These are phyloP conservation scores for Xestia ashworthii DNA, from an alignment of 2,888 invertebrate species.

Conservation along the genomic window DNA sequence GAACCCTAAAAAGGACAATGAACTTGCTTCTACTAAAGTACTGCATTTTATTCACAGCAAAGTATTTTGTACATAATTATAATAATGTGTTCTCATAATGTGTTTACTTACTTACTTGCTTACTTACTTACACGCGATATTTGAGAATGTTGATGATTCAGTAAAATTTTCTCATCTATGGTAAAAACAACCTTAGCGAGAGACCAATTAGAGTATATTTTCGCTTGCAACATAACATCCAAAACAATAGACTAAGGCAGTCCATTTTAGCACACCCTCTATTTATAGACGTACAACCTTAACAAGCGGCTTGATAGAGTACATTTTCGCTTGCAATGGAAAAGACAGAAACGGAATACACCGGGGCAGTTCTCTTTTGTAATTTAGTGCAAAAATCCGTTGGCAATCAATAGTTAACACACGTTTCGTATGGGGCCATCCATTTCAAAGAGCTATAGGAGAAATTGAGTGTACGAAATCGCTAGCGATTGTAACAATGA, in stretches of 20 bases:
- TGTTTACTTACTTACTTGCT: too few relatives aligned
- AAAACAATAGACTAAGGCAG: slow-evolving; percentile 16
- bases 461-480: slow-evolving; percentile 32
- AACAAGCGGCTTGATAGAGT: not conserved
- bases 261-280: not conserved
- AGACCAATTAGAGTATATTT: not conserved
- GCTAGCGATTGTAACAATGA: not conserved
- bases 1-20: slow-evolving; percentile 43
- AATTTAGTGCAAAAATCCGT: slow-evolving; percentile 47
- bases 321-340: slow-evolving; percentile 8
- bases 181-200: not conserved
- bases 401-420: slow-evolving; percentile 46
- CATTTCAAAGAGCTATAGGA: slow-evolving; percentile 33
- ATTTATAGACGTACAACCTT: not conserved
- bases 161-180: not conserved
- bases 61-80: slow-evolving; percentile 31
- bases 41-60: slow-evolving; percentile 15
- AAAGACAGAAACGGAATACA: slow-evolving; percentile 11
- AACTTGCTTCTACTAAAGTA: slow-evolving; percentile 21
- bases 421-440: slow-evolving; percentile 37
- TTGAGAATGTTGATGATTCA: slow-evolving; percentile 34
- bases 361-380: slow-evolving; percentile 9
- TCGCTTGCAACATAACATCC: not conserved
- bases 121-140: slow-evolving; percentile 49
- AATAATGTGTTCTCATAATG: slow-evolving; percentile 41